Conservation (phyloP, 2,113 vertebrate species). For the Dolichallabes microphthalmus region DNA sequence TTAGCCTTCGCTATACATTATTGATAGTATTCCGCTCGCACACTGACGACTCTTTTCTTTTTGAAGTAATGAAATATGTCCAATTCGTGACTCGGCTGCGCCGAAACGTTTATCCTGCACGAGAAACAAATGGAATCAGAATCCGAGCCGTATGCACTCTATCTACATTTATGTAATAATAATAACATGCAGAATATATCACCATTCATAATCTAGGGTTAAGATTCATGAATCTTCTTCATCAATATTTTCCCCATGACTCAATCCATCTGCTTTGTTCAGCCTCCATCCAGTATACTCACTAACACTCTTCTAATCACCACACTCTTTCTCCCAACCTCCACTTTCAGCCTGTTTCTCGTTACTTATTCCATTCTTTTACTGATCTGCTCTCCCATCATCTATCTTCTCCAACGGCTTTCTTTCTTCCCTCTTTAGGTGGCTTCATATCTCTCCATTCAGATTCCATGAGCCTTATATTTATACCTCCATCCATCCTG, state of each 20-base stretch:
- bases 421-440: neutral
- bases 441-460: neutral
- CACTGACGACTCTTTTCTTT: neutral
- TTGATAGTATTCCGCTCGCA: constrained; percentile 5
- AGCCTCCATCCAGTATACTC: neutral
- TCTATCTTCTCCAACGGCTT: neutral
- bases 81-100: neutral
- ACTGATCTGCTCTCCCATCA: neutral
- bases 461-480: neutral
- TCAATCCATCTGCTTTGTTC: neutral
- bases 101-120: neutral
- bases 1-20: constrained; percentile 26
- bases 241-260: neutral
- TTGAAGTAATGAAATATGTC: constrained; percentile 15
- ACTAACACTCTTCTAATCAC: neutral
- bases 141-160: neutral
- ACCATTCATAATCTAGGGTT: too few relatives aligned
- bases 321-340: neutral
- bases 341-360: neutral
- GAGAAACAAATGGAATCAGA: neutral
- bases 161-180: neutral
- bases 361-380: neutral
- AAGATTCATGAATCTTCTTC: neutral
- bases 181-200: too few relatives aligned
- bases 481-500: neutral